Conservation (phyloP, 2,797 vertebrate genomes). For the Enteromius treurensis region DNA sequence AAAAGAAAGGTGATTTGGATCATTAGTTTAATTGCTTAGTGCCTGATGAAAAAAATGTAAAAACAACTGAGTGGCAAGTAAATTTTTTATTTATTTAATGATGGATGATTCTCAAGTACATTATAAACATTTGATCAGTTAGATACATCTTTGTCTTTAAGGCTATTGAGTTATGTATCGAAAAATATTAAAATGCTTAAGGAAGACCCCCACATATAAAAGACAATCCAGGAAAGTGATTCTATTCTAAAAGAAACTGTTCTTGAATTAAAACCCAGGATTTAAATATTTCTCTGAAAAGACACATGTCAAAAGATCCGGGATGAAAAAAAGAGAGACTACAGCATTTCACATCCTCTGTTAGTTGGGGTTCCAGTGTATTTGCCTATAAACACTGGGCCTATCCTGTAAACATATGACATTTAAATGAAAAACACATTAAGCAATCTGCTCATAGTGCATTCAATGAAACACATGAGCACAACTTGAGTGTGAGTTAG, state of each 20-base stretch:
- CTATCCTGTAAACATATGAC: constrained; percentile 16
- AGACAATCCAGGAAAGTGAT: constrained; percentile 27
- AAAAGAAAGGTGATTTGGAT: background rate
- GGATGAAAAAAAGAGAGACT: background rate
- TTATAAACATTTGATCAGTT: background rate
- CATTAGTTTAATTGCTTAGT: background rate
- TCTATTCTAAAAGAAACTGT: background rate
- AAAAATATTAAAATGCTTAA: constrained; percentile 1
- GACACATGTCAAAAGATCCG: background rate
- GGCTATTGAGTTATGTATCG: background rate
- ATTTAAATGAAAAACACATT: background rate
- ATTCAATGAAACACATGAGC: constrained; percentile 3
- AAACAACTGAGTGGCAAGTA: background rate
- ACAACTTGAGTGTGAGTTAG: background rate
- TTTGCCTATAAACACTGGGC: background rate
- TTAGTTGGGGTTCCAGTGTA: background rate
- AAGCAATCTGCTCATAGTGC: background rate
- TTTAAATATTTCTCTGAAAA: background rate
- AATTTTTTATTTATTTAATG: background rate
- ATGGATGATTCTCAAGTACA: background rate
- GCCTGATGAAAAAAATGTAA: too few species aligned
- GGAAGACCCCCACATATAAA: constrained; percentile 21
- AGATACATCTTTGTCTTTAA: background rate
- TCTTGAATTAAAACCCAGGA: background rate
- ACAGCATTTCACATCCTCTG: constrained; percentile 11